Conservation (phyloP, 1,140 invertebrate genomes). For the Leptopilina boulardi region DNA sequence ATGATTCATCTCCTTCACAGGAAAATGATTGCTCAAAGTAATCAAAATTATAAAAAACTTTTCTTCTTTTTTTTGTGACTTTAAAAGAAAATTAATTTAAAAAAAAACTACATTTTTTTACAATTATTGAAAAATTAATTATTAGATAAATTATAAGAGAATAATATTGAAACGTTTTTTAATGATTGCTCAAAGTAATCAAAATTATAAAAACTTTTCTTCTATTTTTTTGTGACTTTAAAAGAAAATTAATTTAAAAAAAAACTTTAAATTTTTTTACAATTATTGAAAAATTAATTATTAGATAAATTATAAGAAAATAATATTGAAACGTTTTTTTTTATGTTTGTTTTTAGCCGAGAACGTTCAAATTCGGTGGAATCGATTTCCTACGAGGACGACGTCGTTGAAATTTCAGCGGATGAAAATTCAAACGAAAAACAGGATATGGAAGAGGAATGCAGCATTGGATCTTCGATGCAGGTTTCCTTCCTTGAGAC, state of each 20-base stretch:
- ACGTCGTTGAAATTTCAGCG: conserved; percentile 61
- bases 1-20: conserved; percentile 49
- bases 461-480: conserved; percentile 28
- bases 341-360: conserved; percentile 7
- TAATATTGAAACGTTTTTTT: too few relatives aligned
- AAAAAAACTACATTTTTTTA: too few relatives aligned
- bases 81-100: background rate
- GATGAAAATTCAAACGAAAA: conserved; percentile 59
- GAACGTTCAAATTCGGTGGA: conserved; percentile 51
- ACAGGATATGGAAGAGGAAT: conserved; percentile 46
- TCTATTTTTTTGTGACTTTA: too few relatives aligned
- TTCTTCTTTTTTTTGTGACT: conserved; percentile 4
- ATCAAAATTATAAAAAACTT: background rate
- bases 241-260: background rate
- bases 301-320: too few relatives aligned
- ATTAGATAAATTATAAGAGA: too few relatives aligned
- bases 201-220: background rate
- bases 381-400: conserved; percentile 63
- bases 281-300: too few relatives aligned
- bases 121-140: too few relatives aligned
- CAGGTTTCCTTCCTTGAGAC: conserved; percentile 66
- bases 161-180: too few relatives aligned
- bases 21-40: conserved; percentile 45
- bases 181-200: conserved; percentile 42
- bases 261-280: too few relatives aligned